These are phyloP conservation scores for Epistrophella euchroma DNA, from an alignment of 2,888 invertebrate species.

Conservation along the genomic window DNA sequence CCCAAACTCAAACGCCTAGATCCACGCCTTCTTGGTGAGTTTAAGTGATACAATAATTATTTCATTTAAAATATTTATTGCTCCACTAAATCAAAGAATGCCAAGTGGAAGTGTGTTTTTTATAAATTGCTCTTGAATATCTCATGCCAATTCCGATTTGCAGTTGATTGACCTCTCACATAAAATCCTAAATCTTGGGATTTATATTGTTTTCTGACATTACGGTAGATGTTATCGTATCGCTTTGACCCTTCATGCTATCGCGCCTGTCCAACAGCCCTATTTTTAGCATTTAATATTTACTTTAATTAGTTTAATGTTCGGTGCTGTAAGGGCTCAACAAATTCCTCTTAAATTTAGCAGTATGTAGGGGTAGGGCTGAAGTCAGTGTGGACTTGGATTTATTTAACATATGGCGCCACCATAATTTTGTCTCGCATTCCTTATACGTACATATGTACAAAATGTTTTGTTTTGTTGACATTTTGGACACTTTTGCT, in stretches of 20 bases:
- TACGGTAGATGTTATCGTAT: not conserved
- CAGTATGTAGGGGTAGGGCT: no score
- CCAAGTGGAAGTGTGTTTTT: not conserved
- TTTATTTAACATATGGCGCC: slow-evolving; percentile 28
- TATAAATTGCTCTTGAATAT: not conserved
- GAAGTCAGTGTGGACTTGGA: not conserved
- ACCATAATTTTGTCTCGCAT: slow-evolving; percentile 6
- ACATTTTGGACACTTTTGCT: slow-evolving; percentile 1
- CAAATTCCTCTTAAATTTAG: not conserved
- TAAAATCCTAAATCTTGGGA: not conserved
- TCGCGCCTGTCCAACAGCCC: not conserved
- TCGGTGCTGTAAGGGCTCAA: not conserved
- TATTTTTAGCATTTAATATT: not conserved
- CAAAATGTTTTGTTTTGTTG: slow-evolving; percentile 1
- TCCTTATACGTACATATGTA: not conserved
- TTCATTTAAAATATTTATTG: not conserved
- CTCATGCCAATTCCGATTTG: not conserved
- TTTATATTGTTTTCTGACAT: not conserved
- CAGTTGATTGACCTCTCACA: not conserved
- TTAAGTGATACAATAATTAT: not conserved
- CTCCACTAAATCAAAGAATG: not conserved
- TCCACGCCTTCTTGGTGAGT: not conserved
- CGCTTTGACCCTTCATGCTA: not conserved
- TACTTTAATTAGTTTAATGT: not conserved
- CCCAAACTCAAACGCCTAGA: no score